Base-by-base conservation (phyloP, 2,113 vertebrate species). In the Petromus typicus region DNA sequence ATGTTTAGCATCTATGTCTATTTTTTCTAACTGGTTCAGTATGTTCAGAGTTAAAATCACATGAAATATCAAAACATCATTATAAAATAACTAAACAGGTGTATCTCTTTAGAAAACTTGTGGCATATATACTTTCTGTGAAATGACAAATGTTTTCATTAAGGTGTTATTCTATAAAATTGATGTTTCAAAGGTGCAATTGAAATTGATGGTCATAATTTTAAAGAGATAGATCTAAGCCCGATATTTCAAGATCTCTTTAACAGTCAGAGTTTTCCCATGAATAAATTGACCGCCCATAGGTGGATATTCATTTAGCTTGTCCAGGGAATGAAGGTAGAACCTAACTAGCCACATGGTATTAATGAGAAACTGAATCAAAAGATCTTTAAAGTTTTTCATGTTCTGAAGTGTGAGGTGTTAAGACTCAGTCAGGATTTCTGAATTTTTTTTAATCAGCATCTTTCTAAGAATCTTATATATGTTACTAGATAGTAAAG, bases 301-400 rank as follows among this genome's bases (percentile, higher is more conserved):
- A 23, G 12, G 18, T 80, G 12, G 17, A 16, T 80, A 86, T 71
- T 96, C 45, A 34, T 7, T 91, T 91, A 84, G 3, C 2, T 34
- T 14, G 69, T 96, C 51, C 23, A 89, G 69, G 64, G 86, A 91
- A 86, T 81, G 80, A 59, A 89, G 37, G 12, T n/a, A 89, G 11
- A 86, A 82, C 63, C 61, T 51, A 94, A 59, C 43, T 57, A 79
- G 92, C 54, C 45, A 73, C 40, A 54, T 69, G 43, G 5, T 9
- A 95, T 86, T 95, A 96, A 91, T 84, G 69, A 95, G 57, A 95
- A 95, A 89, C 57, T 87, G 16, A 17, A 91, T 67, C 87, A 57
- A 82, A 93, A 14, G 4, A 61, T 87, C 34, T 93, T 56, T 76
- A 94, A 83, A 89, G 16, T 93, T 76, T 40, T 43, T 82, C 13